These are phyloP conservation scores for Boloria selene DNA, from an alignment of 2,888 invertebrate species.

Conservation along the genomic window DNA sequence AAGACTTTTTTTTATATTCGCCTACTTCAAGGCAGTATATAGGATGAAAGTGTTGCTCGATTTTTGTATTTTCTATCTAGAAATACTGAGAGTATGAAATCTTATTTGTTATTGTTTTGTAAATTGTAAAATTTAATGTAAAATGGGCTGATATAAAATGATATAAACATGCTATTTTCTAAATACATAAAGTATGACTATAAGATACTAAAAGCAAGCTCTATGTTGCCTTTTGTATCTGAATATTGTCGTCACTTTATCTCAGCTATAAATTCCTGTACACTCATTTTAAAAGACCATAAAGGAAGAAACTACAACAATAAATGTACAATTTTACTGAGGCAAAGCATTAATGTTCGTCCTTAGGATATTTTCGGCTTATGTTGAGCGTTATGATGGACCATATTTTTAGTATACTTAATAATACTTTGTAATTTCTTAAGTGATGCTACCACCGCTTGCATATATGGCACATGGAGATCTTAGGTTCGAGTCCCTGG, in stretches of 20 bases:
- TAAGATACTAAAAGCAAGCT: conserved; percentile 31
- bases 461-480: too few species aligned
- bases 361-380: conserved; percentile 33
- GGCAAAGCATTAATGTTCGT: conserved; percentile 34
- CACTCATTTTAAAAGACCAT: conserved; percentile 42
- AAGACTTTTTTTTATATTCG: too few species aligned
- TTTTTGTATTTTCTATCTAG: too few species aligned
- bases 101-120: too few species aligned
- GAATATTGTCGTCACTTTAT: conserved; percentile 42
- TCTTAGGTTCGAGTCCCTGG: too few species aligned
- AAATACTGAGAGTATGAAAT: too few species aligned
- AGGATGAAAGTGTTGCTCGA: too few species aligned
- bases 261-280: conserved; percentile 40
- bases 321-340: conserved; percentile 37
- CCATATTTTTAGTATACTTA: conserved; percentile 11
- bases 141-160: neutral
- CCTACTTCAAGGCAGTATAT: neutral
- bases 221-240: conserved; percentile 39
- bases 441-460: too few species aligned
- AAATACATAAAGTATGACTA: conserved; percentile 16
- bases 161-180: neutral
- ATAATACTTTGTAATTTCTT: neutral
- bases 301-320: conserved; percentile 42
- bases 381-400: conserved; percentile 18
- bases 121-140: neutral